phyloP scores from a whole-genome alignment of 2,888 invertebrate genomes.

The Ariolimax columbianus region DNA sequence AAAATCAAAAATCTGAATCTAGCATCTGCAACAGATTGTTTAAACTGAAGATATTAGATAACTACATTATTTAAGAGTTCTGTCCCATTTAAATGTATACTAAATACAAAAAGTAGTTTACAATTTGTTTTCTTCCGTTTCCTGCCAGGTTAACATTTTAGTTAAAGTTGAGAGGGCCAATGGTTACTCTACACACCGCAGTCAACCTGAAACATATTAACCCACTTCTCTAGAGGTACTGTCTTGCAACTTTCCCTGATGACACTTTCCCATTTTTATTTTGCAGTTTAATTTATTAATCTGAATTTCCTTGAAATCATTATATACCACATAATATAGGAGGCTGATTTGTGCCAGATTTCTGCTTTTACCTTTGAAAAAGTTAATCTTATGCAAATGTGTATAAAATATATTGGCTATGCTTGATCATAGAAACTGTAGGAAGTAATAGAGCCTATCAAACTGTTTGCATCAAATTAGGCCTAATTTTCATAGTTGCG shows the following conservation, averaged over 20 bases:
- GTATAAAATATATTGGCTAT: neutral
- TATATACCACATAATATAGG: neutral
- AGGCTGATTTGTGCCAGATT: neutral
- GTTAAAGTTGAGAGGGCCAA: constrained; percentile 46
- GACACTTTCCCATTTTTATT: neutral
- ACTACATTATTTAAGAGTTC: neutral
- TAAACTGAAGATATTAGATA: neutral
- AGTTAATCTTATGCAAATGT: neutral
- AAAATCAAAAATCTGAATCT: too few relatives aligned
- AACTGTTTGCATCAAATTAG: too few relatives aligned
- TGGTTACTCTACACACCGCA: constrained; percentile 28
- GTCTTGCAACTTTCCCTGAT: constrained; percentile 11
- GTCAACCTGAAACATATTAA: constrained; percentile 46
- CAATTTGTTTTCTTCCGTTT: constrained; percentile 42
- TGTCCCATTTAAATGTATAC: neutral
- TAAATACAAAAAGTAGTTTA: constrained; percentile 7
- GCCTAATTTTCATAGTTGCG: too few relatives aligned
- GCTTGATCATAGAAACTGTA: too few relatives aligned
- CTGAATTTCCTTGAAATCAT: neutral
- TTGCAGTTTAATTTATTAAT: neutral
- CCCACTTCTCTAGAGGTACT: constrained; percentile 33
- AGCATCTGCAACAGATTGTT: too few relatives aligned
- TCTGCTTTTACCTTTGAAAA: too few relatives aligned
- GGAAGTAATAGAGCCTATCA: too few relatives aligned
- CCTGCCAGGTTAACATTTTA: constrained; percentile 50